Evolutionary conservation across 2,113 vertebrate genomes (phyloP).

Genomic region (Chunga burmeisteri): DNA sequence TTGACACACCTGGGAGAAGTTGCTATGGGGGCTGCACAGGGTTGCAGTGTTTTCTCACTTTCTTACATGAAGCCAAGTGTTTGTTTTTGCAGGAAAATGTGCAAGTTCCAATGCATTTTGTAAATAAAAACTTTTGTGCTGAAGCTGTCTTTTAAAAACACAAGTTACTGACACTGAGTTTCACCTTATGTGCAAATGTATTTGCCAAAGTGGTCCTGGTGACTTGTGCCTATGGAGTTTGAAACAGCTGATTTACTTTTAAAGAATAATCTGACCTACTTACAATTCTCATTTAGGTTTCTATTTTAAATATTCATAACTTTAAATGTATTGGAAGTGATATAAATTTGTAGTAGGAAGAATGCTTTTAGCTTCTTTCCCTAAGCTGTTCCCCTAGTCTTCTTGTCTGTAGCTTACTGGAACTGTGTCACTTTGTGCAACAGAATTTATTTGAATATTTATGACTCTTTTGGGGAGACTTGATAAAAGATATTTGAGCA

Average conservation of each 20-base stretch:
- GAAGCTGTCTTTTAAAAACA: background rate
- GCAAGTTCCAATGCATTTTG: background rate
- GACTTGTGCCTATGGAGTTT: background rate
- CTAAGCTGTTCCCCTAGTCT: background rate
- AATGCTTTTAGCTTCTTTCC: background rate
- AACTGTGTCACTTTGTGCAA: background rate
- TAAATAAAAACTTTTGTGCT: background rate
- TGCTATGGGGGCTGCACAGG: background rate
- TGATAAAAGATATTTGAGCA: background rate
- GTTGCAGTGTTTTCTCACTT: background rate
- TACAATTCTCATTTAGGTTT: background rate
- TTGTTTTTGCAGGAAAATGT: background rate
- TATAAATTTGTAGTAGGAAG: background rate
- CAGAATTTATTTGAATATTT: background rate
- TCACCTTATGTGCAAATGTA: rapidly evolving
- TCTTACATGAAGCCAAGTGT: background rate
- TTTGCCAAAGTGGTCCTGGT: background rate
- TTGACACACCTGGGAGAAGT: background rate
- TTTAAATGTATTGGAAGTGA: background rate
- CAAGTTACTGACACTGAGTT: background rate
- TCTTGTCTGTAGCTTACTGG: background rate
- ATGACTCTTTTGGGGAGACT: background rate
- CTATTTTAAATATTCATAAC: background rate
- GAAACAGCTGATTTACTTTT: background rate
- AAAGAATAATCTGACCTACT: background rate